Percentiles rank a stretch among this genome's conserved stretches.
These are phyloP conservation scores for Araneus ventricosus DNA, from an alignment of 1,140 invertebrate genomes.

Conservation along the genomic window DNA sequence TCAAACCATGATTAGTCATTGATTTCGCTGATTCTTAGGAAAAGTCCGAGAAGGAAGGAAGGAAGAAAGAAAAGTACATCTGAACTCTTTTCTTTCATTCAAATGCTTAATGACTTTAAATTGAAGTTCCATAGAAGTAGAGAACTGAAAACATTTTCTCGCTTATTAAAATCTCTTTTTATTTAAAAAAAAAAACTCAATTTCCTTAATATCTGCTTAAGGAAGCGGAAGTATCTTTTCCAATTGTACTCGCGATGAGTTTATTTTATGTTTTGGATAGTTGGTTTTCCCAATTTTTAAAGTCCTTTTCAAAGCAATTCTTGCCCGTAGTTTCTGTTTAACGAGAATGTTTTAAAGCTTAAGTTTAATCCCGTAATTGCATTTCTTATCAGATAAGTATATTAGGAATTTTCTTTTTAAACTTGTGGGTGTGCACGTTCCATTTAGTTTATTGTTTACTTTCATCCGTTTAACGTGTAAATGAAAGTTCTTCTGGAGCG, in stretches of 20 bases:
- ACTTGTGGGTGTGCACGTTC: not conserved
- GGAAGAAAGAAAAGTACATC: too few relatives aligned
- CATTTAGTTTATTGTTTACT: not conserved
- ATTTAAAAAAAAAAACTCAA: not conserved
- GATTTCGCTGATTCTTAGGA: too few relatives aligned
- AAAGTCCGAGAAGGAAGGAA: too few relatives aligned
- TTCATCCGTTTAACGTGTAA: not conserved
- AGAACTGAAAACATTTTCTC: too few relatives aligned
- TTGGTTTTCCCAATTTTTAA: not conserved
- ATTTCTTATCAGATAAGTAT: not conserved
- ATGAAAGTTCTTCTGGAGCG: not conserved
- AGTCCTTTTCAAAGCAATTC: not conserved
- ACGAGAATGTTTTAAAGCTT: not conserved
- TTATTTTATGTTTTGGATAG: not conserved
- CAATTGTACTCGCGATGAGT: not conserved
- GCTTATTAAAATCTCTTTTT: too few relatives aligned
- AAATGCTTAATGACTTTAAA: not conserved
- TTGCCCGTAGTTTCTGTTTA: not conserved
- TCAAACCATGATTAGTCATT: too few relatives aligned
- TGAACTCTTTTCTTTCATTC: too few relatives aligned
- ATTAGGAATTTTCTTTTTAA: not conserved
- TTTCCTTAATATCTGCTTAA: not conserved
- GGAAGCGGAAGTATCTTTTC: constrained; percentile 11
- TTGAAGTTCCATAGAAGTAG: not conserved
- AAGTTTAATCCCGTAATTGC: not conserved